These are phyloP conservation scores for Sialia sialis DNA, from an alignment of 2,113 vertebrate species.

Conservation along the genomic window DNA sequence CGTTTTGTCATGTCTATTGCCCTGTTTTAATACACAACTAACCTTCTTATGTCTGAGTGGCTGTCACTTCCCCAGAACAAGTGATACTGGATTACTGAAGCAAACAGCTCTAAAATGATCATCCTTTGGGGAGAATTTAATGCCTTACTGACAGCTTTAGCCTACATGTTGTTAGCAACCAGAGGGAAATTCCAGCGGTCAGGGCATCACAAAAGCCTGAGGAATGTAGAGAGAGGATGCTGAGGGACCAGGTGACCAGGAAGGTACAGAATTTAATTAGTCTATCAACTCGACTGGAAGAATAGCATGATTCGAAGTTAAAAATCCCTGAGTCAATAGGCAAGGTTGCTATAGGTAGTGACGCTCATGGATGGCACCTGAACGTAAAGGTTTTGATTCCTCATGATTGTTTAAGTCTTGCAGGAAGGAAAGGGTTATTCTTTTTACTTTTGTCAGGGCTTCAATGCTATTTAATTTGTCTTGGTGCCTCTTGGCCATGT, in stretches of 20 bases:
- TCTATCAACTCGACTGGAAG: background rate
- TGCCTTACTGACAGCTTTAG: background rate
- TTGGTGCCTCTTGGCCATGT: background rate
- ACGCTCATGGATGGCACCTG: background rate
- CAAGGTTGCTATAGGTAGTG: background rate
- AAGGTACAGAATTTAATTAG: background rate
- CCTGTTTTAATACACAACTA: background rate
- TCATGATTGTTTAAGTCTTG: background rate
- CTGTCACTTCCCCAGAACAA: background rate
- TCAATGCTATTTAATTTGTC: background rate
- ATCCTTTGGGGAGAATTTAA: background rate
- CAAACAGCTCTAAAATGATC: background rate
- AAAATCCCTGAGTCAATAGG: background rate
- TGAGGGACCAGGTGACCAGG: background rate
- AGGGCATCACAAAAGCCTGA: background rate
- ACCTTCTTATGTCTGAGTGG: background rate
- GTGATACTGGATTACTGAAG: background rate
- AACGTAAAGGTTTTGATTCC: background rate
- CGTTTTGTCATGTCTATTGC: constrained; percentile 1
- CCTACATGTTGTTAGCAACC: background rate
- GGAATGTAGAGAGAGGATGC: background rate
- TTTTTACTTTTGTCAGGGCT: background rate
- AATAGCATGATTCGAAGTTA: background rate
- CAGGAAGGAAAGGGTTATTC: background rate
- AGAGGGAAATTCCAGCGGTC: background rate